Percentiles rank a stretch among this genome's conserved stretches.
Conservation (phyloP, 2,888 invertebrate species). For the Drosophila macrospina region DNA sequence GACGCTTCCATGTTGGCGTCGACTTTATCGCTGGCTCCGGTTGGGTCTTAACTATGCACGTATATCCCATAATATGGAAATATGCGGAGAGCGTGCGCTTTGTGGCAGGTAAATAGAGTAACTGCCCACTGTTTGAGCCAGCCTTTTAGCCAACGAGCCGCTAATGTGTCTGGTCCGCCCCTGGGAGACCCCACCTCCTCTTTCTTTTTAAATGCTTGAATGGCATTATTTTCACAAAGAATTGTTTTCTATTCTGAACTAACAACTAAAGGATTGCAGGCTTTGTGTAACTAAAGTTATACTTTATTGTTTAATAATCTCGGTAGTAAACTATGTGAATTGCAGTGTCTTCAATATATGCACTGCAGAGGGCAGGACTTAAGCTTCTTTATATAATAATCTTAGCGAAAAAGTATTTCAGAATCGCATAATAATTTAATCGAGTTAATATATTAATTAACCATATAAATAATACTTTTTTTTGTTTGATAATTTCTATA, state of each 20-base stretch:
- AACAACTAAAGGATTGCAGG: not conserved
- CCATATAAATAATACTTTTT: no score
- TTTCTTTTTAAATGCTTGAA: conserved; percentile 1
- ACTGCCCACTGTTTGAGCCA: conserved; percentile 18
- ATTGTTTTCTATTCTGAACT: not conserved
- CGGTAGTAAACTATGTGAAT: no score
- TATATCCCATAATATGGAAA: conserved; percentile 42
- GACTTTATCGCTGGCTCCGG: conserved; percentile 21
- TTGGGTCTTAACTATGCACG: conserved; percentile 12
- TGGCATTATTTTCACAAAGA: conserved; percentile 22
- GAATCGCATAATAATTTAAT: no score
- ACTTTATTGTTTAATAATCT: no score
- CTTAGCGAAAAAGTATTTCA: no score
- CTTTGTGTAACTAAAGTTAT: no score
- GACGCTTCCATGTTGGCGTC: conserved; percentile 37
- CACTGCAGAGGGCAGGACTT: no score
- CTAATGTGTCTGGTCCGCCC: conserved; percentile 56
- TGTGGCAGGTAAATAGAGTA: conserved; percentile 43
- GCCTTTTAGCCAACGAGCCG: conserved; percentile 58
- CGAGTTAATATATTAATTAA: no score
- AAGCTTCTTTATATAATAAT: no score
- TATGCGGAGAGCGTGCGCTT: conserved; percentile 44
- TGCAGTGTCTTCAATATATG: no score
- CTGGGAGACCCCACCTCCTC: not conserved
- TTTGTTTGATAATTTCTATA: no score